Evolutionary conservation across 2,888 invertebrate species (phyloP).

Genomic region (Ophioninae sp.): DNA sequence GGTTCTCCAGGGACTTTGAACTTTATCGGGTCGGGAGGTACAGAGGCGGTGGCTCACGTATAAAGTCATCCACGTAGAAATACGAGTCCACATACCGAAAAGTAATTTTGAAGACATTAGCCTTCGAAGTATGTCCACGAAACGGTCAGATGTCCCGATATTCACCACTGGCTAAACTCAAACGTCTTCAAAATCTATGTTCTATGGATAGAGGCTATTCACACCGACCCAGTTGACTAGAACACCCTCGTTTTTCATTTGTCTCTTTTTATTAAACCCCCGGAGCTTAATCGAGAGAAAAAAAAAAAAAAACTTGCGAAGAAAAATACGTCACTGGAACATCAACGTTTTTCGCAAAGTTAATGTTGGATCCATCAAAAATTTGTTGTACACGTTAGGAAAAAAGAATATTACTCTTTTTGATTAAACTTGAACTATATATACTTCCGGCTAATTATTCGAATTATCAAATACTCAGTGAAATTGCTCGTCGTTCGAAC

Average conservation of each 20-base stretch:
- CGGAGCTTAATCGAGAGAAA: not conserved
- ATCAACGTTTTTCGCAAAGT: not conserved
- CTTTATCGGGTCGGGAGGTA: conserved; percentile 59
- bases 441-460: not conserved
- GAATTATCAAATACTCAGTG: not conserved
- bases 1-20: conserved; percentile 52
- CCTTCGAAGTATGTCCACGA: not conserved
- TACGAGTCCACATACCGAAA: not conserved
- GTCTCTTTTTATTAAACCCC: not conserved
- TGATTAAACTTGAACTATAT: not conserved
- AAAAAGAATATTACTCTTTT: not conserved
- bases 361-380: not conserved
- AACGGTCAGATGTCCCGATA: not conserved
- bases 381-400: not conserved
- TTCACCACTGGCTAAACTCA: not conserved
- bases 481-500: too few species aligned
- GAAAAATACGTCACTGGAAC: not conserved
- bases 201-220: not conserved
- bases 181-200: not conserved
- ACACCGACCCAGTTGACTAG: not conserved
- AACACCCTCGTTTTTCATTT: not conserved
- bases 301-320: not conserved
- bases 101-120: not conserved
- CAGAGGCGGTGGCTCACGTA: conserved; percentile 3
- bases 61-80: not conserved